Conservation (phyloP, 2,888 invertebrate species). For the Torymus auratus region DNA sequence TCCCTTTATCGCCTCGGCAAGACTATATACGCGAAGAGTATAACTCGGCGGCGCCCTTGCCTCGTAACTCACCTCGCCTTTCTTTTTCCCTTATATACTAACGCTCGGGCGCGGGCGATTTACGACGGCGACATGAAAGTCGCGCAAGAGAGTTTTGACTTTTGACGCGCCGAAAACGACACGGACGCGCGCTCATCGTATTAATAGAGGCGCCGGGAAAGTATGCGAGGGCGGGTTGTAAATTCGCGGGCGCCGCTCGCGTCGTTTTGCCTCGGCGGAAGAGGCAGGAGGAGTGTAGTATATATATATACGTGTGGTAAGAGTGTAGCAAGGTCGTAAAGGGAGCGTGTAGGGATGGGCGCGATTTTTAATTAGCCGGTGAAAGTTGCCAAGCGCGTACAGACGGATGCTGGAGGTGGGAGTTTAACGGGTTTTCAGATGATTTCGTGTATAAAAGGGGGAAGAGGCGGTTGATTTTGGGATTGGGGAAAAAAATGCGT, state of each 20-base stretch:
- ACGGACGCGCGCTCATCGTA: constrained; percentile 57
- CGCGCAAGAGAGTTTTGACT: constrained; percentile 1
- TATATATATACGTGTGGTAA: too few relatives aligned
- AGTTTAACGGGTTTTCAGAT: too few relatives aligned
- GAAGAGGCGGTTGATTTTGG: too few relatives aligned
- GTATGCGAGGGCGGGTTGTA: constrained; percentile 44
- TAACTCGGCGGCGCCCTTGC: constrained; percentile 31
- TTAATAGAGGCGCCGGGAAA: constrained; percentile 64
- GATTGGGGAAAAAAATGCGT: too few relatives aligned
- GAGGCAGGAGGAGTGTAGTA: too few relatives aligned
- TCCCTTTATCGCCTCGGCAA: constrained; percentile 42
- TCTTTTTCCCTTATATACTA: constrained; percentile 58
- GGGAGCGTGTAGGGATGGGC: too few relatives aligned
- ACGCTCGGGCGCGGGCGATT: constrained; percentile 59
- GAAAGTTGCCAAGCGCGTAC: neutral
- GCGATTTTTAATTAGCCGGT: too few relatives aligned
- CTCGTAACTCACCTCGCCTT: constrained; percentile 36
- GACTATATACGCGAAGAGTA: constrained; percentile 12
- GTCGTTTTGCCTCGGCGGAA: too few relatives aligned
- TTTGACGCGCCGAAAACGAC: constrained; percentile 48
- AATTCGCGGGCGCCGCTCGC: neutral
- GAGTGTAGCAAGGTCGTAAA: too few relatives aligned
- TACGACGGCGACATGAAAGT: constrained; percentile 49
- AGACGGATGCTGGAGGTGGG: too few relatives aligned
- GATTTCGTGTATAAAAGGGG: too few relatives aligned